phyloP scores from a whole-genome alignment of 2,888 invertebrate species.

The Choreutis nemorana region DNA sequence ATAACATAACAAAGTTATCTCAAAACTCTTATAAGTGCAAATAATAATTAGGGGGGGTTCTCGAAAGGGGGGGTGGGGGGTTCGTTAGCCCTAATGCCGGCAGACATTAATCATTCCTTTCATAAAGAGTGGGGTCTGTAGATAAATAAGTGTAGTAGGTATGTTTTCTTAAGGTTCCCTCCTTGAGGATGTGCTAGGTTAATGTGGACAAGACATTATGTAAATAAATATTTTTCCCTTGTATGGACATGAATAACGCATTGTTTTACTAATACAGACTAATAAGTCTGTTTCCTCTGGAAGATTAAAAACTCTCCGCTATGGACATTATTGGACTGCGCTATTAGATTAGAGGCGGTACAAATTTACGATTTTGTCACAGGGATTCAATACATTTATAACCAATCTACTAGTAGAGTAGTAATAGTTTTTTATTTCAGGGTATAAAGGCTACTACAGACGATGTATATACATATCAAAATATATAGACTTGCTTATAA shows the following conservation, averaged over 20 bases:
- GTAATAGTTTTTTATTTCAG: no score
- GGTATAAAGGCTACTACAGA: no score
- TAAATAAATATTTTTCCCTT: neutral
- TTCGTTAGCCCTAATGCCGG: conserved; percentile 60
- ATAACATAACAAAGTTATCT: conserved; percentile 27
- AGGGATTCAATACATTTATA: no score
- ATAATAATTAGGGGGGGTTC: conserved; percentile 45
- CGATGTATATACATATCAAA: no score
- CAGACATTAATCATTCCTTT: conserved; percentile 67
- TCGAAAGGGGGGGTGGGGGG: conserved; percentile 28
- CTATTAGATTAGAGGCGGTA: no score
- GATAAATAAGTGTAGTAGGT: conserved; percentile 67
- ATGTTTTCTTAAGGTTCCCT: conserved; percentile 65
- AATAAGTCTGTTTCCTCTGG: no score
- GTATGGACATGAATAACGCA: neutral
- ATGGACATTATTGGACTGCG: no score
- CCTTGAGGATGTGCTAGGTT: conserved; percentile 35
- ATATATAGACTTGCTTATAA: no score
- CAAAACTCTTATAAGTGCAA: conserved; percentile 62
- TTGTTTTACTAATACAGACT: no score
- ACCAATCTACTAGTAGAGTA: no score
- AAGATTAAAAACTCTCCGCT: no score
- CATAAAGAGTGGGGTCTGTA: conserved; percentile 63
- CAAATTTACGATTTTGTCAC: no score
- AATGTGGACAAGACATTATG: conserved; percentile 21